Percentiles rank a stretch among this genome's conserved stretches.
Evolutionary conservation across 2,888 invertebrate species (phyloP).

Genomic region (Octonoba sinensis): DNA sequence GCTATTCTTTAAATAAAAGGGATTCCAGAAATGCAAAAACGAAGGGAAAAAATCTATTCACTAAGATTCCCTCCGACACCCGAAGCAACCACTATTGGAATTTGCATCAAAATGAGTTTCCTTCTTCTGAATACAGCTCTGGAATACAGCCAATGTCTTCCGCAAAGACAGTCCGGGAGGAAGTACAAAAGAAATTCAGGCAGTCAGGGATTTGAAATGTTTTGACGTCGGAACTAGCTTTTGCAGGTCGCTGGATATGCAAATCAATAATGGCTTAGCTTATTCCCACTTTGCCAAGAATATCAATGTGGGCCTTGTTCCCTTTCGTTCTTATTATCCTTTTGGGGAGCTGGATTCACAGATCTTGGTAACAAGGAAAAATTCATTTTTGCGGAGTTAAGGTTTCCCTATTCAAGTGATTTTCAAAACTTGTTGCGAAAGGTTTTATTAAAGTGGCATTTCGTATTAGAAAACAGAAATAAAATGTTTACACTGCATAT

Average conservation of each 20-base stretch:
- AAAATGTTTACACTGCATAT: no score
- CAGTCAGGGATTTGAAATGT: conserved; percentile 4
- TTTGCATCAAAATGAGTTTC: conserved; percentile 47
- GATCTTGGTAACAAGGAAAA: no score
- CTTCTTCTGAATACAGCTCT: conserved; percentile 25
- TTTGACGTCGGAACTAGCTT: conserved; percentile 1
- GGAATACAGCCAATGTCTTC: conserved; percentile 53
- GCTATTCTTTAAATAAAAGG: no score
- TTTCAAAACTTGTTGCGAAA: no score
- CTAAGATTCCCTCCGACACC: background rate
- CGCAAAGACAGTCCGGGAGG: conserved; percentile 19
- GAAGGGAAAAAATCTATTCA: conserved; percentile 2
- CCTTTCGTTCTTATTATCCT: conserved; percentile 1
- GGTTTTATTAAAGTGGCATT: no score
- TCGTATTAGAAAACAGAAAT: no score
- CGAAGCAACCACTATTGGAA: conserved; percentile 30
- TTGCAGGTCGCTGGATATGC: conserved; percentile 37
- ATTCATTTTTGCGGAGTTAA: no score
- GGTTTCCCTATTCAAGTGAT: no score
- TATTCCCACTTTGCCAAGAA: background rate
- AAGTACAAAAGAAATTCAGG: conserved; percentile 48
- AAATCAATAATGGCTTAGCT: conserved; percentile 32
- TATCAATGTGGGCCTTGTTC: conserved; percentile 27
- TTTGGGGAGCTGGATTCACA: background rate
- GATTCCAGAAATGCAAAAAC: background rate